Evolutionary conservation across 2,113 vertebrate genomes (phyloP), one percentile per base, ranked within the genome.

Genomic region (Perccottus glenii): DNA sequence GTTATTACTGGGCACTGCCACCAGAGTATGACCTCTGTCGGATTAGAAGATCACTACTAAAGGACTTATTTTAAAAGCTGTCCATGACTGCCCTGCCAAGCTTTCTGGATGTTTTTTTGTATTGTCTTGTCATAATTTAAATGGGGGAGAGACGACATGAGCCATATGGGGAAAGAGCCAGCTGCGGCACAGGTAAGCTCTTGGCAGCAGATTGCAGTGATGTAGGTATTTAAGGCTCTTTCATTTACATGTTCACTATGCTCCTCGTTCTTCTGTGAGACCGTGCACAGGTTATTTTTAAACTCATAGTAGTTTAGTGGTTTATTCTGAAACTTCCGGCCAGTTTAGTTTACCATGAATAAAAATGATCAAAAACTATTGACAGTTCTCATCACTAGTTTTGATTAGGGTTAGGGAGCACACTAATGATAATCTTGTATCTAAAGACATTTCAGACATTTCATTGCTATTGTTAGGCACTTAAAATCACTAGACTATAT

Each of bases 141-240:
- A 69, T 49, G 65, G 16, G 40, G 43, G 1, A 15, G 61, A 59
- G 46, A 43, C 7, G 43, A 50, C 16, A 32, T 53, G 42, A 62
- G 67, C 73, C 74, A 69, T 73, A 78, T 66, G 80, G 73, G 84
- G 48, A 40, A 15, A 42, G 49, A 71, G 9, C 58, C 42, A n/a
- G 50, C 40, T n/a, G n/a, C 8, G 49, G 19, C 72, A 65, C 64
- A 76, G 88, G 90, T 91, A 83, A 88, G 88, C 67, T 40, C 64
- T 60, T 50, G 48, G 76, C 56, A 27, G 36, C 81, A 70, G 65
- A 86, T 76, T 83, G 66, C 15, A 38, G 80, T 56, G 73, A 87
- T 87, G 70, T 55, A 75, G 85, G 76, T 87, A 86, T 90, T 89
- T 87, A n/a, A 69, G 72, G 65, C 42, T 47, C 46, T 50, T 68